phyloP scores from a whole-genome alignment of 1,140 invertebrate species.

The Paramacrobiotus metropolitanus region DNA sequence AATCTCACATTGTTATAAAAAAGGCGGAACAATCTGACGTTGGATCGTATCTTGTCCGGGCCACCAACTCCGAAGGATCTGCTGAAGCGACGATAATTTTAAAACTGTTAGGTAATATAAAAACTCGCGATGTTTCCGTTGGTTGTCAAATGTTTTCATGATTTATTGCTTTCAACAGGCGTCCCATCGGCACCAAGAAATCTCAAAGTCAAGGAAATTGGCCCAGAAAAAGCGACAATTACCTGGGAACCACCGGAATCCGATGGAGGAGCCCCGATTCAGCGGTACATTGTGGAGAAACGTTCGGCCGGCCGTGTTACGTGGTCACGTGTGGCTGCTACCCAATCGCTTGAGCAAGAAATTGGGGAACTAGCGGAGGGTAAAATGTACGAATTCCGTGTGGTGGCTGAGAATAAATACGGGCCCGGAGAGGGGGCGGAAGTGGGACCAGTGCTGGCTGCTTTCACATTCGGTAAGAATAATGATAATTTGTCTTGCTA shows the following conservation, averaged over 20 bases:
- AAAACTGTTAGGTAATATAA: slow-evolving; percentile 30
- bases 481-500: too few species aligned
- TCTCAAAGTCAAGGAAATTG: slow-evolving; percentile 33
- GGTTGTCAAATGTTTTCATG: too few species aligned
- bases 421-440: slow-evolving; percentile 77
- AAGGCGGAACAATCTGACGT: slow-evolving; percentile 64
- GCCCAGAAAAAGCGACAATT: slow-evolving; percentile 39
- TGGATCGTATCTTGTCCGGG: slow-evolving; percentile 67
- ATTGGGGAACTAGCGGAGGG: slow-evolving; percentile 45
- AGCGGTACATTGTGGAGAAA: slow-evolving; percentile 21
- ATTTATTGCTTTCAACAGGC: too few species aligned
- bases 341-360: slow-evolving; percentile 17
- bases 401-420: slow-evolving; percentile 90
- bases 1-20: slow-evolving; percentile 50
- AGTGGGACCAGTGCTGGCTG: slow-evolving; percentile 60
- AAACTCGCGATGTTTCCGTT: too few species aligned
- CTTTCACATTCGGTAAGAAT: slow-evolving; percentile 69
- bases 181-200: background rate
- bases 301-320: slow-evolving; percentile 19
- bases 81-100: slow-evolving; percentile 38
- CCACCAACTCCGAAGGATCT: slow-evolving; percentile 55
- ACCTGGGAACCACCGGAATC: slow-evolving; percentile 47
- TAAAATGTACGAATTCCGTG: slow-evolving; percentile 72
- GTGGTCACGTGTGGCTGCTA: background rate
- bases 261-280: slow-evolving; percentile 21